Percentiles rank a stretch among this genome's conserved stretches.
Conservation (phyloP, 1,140 invertebrate species). For the Berghia stephanieae region DNA sequence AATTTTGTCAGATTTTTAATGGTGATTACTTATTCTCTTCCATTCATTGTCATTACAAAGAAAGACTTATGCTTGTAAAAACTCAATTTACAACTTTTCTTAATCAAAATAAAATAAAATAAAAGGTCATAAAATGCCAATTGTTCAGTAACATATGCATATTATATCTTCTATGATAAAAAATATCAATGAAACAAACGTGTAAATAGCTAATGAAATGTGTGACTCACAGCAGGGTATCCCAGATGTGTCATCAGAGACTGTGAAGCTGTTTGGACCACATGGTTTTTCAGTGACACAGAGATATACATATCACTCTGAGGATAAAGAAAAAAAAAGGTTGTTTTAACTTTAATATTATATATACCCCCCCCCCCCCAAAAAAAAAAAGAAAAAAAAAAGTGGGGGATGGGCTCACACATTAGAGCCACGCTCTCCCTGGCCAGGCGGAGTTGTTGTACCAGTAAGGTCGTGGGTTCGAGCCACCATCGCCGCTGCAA, state of each 20-base stretch:
- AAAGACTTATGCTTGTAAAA: too few species aligned
- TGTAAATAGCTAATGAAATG: neutral
- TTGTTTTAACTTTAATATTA: too few species aligned
- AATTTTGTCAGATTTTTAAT: too few species aligned
- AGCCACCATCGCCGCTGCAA: too few species aligned
- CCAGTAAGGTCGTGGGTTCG: too few species aligned
- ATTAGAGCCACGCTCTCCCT: too few species aligned
- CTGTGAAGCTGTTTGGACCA: slow-evolving; percentile 37
- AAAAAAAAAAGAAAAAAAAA: too few species aligned
- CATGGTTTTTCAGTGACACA: slow-evolving; percentile 39
- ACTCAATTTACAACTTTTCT: neutral
- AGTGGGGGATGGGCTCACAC: too few species aligned
- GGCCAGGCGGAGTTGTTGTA: too few species aligned
- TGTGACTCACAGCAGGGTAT: slow-evolving; percentile 43
- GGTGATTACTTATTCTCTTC: too few species aligned
- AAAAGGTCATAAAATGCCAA: neutral
- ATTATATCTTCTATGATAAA: neutral
- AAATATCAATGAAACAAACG: neutral
- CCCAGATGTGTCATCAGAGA: slow-evolving; percentile 40
- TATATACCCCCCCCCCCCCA: too few species aligned
- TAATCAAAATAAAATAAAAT: neutral
- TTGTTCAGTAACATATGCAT: neutral
- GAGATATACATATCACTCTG: slow-evolving; percentile 42
- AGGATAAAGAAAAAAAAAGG: slow-evolving; percentile 11
- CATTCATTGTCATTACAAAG: too few species aligned